These are phyloP conservation scores for Aphelinus atriplicis DNA, from an alignment of 1,140 invertebrate genomes.

Conservation along the genomic window DNA sequence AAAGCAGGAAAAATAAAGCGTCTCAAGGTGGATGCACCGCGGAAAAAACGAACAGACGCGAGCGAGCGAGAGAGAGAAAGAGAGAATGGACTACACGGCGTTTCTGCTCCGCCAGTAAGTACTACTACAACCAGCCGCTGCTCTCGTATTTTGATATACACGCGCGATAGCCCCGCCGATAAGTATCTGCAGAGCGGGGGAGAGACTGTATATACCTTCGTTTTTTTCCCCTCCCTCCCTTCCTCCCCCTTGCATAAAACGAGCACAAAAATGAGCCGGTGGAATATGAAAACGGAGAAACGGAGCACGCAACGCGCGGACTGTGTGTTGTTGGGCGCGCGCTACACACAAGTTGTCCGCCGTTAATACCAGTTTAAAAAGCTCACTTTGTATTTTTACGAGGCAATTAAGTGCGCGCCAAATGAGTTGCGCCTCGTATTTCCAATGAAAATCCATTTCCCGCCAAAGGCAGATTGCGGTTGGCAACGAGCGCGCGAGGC, in stretches of 20 bases:
- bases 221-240: not conserved
- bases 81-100: not conserved
- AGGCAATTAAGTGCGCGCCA: no score
- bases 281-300: constrained; percentile 4
- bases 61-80: constrained; percentile 2
- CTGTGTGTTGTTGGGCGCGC: not conserved
- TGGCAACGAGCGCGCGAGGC: no score
- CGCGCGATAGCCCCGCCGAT: constrained; percentile 18
- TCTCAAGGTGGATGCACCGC: not conserved
- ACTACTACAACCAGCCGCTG: not conserved
- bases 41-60: not conserved
- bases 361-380: no score
- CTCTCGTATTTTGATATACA: constrained; percentile 32
- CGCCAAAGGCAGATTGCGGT: no score
- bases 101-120: constrained; percentile 7
- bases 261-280: constrained; percentile 14
- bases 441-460: no score
- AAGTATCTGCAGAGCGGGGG: not conserved
- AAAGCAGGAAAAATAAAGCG: constrained; percentile 6
- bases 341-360: no score
- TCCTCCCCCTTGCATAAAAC: not conserved
- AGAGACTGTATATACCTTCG: not conserved
- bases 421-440: no score
- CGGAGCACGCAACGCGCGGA: not conserved
- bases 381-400: no score